Percentiles rank a stretch among this genome's conserved stretches.
These are phyloP conservation scores for Bubalus kerabau DNA, from an alignment of 2,113 vertebrate species.

Conservation along the genomic window DNA sequence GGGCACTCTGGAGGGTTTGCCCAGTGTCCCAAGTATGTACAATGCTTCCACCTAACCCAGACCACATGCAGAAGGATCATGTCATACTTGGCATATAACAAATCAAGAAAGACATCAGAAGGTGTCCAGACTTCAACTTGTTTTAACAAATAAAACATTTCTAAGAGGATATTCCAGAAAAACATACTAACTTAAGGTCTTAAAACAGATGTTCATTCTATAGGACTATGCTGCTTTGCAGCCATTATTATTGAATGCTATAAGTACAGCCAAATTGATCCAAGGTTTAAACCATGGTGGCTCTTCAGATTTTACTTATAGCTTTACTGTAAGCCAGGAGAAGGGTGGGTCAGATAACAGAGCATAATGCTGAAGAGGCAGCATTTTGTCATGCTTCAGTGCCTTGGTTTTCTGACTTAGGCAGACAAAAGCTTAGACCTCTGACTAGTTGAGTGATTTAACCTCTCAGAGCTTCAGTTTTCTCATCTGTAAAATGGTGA, in stretches of 20 bases:
- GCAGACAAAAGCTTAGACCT: not conserved
- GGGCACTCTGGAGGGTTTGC: slow-evolving; percentile 50
- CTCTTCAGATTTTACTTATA: slow-evolving; percentile 42
- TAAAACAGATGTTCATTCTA: slow-evolving; percentile 65
- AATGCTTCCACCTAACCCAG: slow-evolving; percentile 78
- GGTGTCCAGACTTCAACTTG: slow-evolving; percentile 75
- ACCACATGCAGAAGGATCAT: slow-evolving; percentile 76
- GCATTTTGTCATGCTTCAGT: not conserved
- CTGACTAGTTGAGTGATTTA: not conserved
- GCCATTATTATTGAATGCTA: slow-evolving; percentile 41
- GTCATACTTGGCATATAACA: slow-evolving; percentile 81
- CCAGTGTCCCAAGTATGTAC: slow-evolving; percentile 71
- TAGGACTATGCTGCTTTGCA: slow-evolving; percentile 26
- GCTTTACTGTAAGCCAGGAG: not conserved
- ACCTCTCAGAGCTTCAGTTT: not conserved
- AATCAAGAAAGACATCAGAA: slow-evolving; percentile 74
- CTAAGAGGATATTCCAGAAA: slow-evolving; percentile 77
- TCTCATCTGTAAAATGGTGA: not conserved
- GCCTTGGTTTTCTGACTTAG: not conserved
- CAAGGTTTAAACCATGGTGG: not conserved
- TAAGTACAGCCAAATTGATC: slow-evolving; percentile 24
- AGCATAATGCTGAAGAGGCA: not conserved
- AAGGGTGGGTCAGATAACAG: not conserved
- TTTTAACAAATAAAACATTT: slow-evolving; percentile 80
- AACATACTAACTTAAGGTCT: slow-evolving; percentile 53